Percentiles rank a stretch among this genome's conserved stretches.
Evolutionary conservation across 2,113 vertebrate genomes (phyloP).

Genomic region (Dipodomys merriami): DNA sequence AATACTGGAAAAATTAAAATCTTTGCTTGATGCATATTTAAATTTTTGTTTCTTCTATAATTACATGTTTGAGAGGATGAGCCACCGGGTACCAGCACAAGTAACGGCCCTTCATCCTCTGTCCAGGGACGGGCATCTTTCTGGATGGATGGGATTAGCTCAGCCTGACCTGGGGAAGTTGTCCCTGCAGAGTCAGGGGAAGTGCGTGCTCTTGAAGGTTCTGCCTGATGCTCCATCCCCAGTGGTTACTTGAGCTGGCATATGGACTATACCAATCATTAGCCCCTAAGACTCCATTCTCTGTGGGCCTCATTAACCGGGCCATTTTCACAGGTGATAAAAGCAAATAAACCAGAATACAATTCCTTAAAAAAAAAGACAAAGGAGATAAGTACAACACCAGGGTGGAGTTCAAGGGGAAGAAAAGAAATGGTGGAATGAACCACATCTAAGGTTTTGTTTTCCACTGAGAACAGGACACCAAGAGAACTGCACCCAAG

Average conservation of each 20-base stretch:
- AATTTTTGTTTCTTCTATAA: neutral
- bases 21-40: neutral
- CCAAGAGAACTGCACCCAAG: accelerated
- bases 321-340: conserved; percentile 44
- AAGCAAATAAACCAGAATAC: conserved; percentile 6
- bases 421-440: neutral
- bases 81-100: accelerated
- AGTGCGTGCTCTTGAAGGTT: accelerated
- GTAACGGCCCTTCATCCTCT: too few relatives aligned
- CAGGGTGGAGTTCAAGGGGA: neutral
- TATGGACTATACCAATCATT: neutral
- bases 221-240: neutral
- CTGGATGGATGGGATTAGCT: neutral
- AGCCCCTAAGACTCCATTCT: neutral
- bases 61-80: neutral
- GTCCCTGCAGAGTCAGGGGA: too few relatives aligned
- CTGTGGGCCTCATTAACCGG: conserved; percentile 49
- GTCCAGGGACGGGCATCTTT: accelerated
- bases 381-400: neutral
- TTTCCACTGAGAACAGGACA: neutral
- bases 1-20: neutral
- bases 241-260: conserved; percentile 6
- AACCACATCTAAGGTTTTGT: neutral
- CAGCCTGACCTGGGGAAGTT: accelerated
- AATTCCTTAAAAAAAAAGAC: neutral